A percentile compares a stretch with the other conserved stretches of the same genome.
Evolutionary conservation across 2,888 invertebrate species (phyloP).

Genomic region (Muscina levida): DNA sequence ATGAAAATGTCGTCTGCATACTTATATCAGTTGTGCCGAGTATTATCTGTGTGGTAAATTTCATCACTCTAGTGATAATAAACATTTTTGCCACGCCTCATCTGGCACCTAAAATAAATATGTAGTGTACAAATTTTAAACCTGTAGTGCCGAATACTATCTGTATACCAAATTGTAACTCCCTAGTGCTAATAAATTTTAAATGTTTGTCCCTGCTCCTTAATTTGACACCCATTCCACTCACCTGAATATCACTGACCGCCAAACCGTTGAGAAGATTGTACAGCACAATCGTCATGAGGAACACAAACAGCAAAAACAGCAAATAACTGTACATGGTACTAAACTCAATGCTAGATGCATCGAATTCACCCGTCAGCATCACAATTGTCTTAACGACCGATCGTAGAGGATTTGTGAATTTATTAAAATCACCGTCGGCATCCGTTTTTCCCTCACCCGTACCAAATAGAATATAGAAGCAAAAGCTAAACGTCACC

Average conservation of each 20-base stretch:
- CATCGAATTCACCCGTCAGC: slow-evolving; percentile 93
- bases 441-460: slow-evolving; percentile 75
- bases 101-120: no score
- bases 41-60: no score
- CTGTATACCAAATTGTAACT: no score
- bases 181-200: no score
- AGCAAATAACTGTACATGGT: slow-evolving; percentile 87
- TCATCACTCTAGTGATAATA: no score
- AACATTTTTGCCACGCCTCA: no score
- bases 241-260: slow-evolving; percentile 90
- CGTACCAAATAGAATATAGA: slow-evolving; percentile 84
- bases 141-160: no score
- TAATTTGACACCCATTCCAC: no score
- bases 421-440: slow-evolving; percentile 83
- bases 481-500: slow-evolving; percentile 89
- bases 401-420: slow-evolving; percentile 85
- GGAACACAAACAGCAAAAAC: slow-evolving; percentile 89
- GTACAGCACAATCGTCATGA: slow-evolving; percentile 90
- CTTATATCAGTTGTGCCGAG: no score
- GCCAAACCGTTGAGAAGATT: slow-evolving; percentile 92
- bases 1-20: no score
- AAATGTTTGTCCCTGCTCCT: no score
- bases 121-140: no score
- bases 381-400: slow-evolving; percentile 92
- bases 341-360: slow-evolving; percentile 87